These are phyloP conservation scores for Ormyrus thymus DNA, from an alignment of 2,888 invertebrate species.

Conservation along the genomic window DNA sequence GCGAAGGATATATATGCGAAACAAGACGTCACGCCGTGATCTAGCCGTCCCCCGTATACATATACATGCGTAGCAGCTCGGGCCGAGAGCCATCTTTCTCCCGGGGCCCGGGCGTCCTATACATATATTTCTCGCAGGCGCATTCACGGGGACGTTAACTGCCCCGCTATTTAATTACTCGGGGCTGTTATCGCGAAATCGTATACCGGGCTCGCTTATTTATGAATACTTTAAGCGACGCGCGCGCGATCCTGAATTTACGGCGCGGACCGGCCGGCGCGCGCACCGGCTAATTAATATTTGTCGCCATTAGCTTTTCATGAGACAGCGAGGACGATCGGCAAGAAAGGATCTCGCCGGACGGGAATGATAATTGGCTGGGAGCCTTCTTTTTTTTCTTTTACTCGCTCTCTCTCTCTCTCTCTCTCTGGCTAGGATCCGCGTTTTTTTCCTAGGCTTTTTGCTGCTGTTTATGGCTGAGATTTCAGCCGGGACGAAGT, in stretches of 20 bases:
- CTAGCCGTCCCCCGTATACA: conserved; percentile 22
- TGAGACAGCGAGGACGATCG: conserved; percentile 10
- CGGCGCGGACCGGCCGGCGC: conserved; percentile 21
- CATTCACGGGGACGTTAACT: conserved; percentile 65
- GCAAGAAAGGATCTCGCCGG: neutral
- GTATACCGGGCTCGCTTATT: conserved; percentile 67
- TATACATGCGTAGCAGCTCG: neutral
- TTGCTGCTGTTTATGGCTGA: conserved; percentile 21
- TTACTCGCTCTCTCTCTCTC: neutral
- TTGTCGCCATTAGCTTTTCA: conserved; percentile 68
- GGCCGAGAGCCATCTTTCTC: neutral
- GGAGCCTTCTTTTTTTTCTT: conserved; percentile 2
- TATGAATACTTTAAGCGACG: conserved; percentile 68
- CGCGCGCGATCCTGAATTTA: conserved; percentile 62
- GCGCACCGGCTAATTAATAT: conserved; percentile 69
- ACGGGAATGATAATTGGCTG: conserved; percentile 57
- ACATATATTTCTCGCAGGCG: conserved; percentile 62
- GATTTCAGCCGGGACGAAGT: conserved; percentile 4
- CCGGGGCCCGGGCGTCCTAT: neutral
- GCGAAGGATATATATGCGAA: neutral
- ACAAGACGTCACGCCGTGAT: conserved; percentile 49
- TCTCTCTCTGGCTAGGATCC: too few species aligned
- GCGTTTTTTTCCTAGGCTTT: neutral
- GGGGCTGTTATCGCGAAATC: conserved; percentile 68
- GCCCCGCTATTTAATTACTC: conserved; percentile 66